These are phyloP conservation scores for Xestia ashworthii DNA, from an alignment of 2,888 invertebrate species.

Conservation along the genomic window DNA sequence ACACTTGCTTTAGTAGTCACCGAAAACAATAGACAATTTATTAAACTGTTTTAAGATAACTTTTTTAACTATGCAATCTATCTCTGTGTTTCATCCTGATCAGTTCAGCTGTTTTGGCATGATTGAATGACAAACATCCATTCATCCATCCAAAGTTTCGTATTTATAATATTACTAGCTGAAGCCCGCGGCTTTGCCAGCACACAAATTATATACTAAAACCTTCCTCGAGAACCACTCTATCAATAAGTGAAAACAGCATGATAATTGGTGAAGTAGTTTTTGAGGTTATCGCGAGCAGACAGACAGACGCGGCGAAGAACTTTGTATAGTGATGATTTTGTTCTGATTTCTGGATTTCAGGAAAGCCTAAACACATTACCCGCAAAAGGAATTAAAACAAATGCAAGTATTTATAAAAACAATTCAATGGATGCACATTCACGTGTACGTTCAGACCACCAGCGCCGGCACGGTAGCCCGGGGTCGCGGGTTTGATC, in stretches of 20 bases:
- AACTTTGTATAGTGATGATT: too few species aligned
- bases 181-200: too few species aligned
- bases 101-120: background rate
- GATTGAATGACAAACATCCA: background rate
- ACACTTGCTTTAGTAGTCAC: conserved; percentile 27
- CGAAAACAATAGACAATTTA: conserved; percentile 31
- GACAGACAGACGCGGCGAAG: too few species aligned
- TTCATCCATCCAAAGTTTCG: background rate
- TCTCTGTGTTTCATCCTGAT: background rate
- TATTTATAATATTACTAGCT: background rate
- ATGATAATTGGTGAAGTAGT: too few species aligned
- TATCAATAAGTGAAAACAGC: too few species aligned
- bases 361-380: background rate
- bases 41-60: background rate
- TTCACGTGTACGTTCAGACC: conserved; percentile 72
- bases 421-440: conserved; percentile 46
- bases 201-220: too few species aligned
- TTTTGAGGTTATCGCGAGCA: too few species aligned
- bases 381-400: too few species aligned
- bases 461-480: conserved; percentile 85
- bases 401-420: background rate
- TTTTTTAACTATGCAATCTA: background rate
- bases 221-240: too few species aligned
- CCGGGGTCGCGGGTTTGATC: conserved; percentile 83
- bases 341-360: background rate